Percentiles rank a stretch among this genome's conserved stretches.
phyloP scores from a whole-genome alignment of 2,113 vertebrate species.

The Syrrhaptes paradoxus region DNA sequence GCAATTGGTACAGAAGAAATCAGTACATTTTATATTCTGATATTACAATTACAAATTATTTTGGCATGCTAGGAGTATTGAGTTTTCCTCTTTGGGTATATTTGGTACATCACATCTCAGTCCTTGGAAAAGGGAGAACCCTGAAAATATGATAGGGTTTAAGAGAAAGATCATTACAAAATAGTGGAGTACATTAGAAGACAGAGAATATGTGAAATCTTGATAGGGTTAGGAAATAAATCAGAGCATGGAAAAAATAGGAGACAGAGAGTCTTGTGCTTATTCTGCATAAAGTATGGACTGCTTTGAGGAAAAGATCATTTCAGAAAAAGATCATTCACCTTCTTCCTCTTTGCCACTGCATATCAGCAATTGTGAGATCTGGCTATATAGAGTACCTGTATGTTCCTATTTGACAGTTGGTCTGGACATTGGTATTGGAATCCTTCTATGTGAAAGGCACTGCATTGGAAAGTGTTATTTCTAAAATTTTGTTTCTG shows the following conservation, averaged over 20 bases:
- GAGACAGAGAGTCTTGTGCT: background rate
- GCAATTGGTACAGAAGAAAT: background rate
- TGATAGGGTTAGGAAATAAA: background rate
- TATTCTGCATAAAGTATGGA: background rate
- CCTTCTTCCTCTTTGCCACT: background rate
- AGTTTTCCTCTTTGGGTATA: background rate
- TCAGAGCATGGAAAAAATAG: background rate
- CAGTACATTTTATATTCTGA: background rate
- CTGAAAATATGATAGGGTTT: background rate
- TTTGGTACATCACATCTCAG: background rate
- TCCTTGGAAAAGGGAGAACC: background rate
- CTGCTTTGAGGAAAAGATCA: background rate
- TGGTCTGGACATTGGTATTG: background rate
- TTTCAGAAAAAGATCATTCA: background rate
- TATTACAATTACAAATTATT: background rate
- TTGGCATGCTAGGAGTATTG: fast-evolving
- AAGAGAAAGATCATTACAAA: background rate
- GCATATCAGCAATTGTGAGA: background rate
- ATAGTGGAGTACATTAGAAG: background rate
- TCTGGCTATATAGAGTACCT: fast-evolving
- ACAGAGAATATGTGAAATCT: background rate
- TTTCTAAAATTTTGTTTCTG: background rate
- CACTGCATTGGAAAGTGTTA: background rate
- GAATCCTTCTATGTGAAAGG: background rate
- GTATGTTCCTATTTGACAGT: background rate